These are phyloP conservation scores for Geotrupes spiniger DNA, from an alignment of 2,888 invertebrate species.

Conservation along the genomic window DNA sequence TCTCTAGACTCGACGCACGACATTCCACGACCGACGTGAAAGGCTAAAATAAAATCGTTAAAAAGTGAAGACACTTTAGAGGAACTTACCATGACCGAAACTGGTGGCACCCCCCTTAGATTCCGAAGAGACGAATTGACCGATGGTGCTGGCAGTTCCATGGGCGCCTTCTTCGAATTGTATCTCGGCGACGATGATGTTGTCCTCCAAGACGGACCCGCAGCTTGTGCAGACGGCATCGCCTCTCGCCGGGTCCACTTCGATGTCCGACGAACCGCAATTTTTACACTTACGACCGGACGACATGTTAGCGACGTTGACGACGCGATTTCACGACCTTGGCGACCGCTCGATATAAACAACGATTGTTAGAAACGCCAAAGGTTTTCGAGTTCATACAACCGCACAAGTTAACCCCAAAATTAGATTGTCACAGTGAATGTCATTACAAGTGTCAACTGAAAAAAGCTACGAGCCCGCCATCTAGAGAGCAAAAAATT, in stretches of 20 bases:
- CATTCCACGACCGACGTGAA: slow-evolving; percentile 75
- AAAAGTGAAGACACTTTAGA: not conserved
- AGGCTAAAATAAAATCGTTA: slow-evolving; percentile 53
- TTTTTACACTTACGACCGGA: slow-evolving; percentile 80
- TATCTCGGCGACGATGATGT: slow-evolving; percentile 93
- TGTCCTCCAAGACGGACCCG: slow-evolving; percentile 94
- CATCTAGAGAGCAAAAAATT: too few species aligned
- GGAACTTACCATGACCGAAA: slow-evolving; percentile 55
- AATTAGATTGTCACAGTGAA: too few species aligned
- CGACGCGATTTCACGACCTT: too few species aligned
- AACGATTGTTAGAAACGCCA: too few species aligned
- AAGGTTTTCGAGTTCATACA: too few species aligned
- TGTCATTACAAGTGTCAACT: too few species aligned
- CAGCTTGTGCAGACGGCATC: slow-evolving; percentile 96
- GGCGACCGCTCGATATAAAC: too few species aligned
- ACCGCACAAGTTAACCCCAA: too few species aligned
- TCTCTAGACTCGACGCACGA: slow-evolving; percentile 76
- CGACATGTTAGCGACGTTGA: slow-evolving; percentile 39
- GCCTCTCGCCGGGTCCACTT: slow-evolving; percentile 90
- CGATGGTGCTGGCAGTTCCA: slow-evolving; percentile 84
- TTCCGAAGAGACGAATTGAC: slow-evolving; percentile 90
- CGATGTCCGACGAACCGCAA: slow-evolving; percentile 88
- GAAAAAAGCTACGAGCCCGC: too few species aligned
- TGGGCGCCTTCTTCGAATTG: slow-evolving; percentile 92
- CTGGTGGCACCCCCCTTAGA: slow-evolving; percentile 81